phyloP scores from a whole-genome alignment of 2,113 vertebrate species.

The Oreamnos americanus region DNA sequence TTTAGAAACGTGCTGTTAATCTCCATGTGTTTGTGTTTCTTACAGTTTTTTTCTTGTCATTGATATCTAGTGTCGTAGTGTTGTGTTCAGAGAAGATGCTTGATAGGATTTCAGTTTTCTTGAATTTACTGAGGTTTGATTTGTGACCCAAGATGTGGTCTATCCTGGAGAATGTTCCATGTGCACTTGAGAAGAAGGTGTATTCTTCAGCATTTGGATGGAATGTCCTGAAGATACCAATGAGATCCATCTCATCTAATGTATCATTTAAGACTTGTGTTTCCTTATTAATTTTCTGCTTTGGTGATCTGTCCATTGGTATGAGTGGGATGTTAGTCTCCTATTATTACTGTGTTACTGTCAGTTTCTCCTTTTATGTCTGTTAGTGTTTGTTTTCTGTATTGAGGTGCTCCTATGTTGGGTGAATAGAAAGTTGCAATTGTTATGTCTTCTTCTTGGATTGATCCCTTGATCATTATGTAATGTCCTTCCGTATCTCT shows the following conservation, averaged over 20 bases:
- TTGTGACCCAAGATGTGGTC: not conserved
- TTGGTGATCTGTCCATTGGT: not conserved
- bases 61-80: not conserved
- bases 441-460: not conserved
- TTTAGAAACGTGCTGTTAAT: not conserved
- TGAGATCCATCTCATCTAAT: not conserved
- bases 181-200: not conserved
- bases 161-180: not conserved
- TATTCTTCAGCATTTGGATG: not conserved
- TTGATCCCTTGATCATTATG: not conserved
- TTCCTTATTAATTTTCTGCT: not conserved
- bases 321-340: not conserved
- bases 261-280: not conserved
- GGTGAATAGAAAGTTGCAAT: not conserved
- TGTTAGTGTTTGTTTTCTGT: not conserved
- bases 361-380: not conserved
- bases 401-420: not conserved
- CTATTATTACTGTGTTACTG: not conserved
- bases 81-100: not conserved
- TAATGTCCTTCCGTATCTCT: not conserved
- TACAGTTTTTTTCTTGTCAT: not conserved
- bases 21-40: not conserved
- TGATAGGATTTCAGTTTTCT: not conserved
- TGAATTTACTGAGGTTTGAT: not conserved
- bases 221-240: not conserved